Base-by-base conservation (phyloP, 2,888 invertebrate species). In the Ferdinandea cuprea region DNA sequence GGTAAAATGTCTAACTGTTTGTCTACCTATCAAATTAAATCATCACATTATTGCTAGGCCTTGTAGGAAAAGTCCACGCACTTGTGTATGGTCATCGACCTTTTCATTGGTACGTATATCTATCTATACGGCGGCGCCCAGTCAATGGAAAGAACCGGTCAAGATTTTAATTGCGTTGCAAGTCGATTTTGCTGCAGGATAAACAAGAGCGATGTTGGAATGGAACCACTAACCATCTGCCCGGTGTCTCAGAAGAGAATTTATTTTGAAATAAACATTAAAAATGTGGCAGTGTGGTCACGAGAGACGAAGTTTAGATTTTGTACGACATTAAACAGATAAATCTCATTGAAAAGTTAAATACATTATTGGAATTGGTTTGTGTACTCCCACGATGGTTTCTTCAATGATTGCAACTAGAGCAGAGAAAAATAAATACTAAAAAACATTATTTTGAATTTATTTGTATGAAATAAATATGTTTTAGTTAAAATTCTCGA, bases 231-330 rank as follows among this genome's bases (percentile, higher is more conserved):
- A 15, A 15, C 40, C 40, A 7, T 15, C 15, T 15, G 2, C 13
- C 13, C 7, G 13, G 13, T 40, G 13, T 40, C 40, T 40, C 40
- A 40, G 40, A 13, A 40, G 6, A 40, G 13, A 7, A 40, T 40
- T 40, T 13, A 40, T 40, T 15, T 40, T 13, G 40, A n/a, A 15
- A 40, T 40, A 8, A 40, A 40, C 7, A 15, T 9, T 19, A 19
- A 46, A 46, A 46, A 46, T 46, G 19, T 21, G 9, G 3, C 44
- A 46, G n/a, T 46, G 19, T 19, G n/a, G n/a, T 46, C 44, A 21
- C 19, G 17, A 11, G 21, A n/a, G 44, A 46, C 11, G 2, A 17
- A 21, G 11, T 21, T 21, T 5, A 11, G 11, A 21, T 11, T 11
- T 21, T 19, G 11, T 17, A 21, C 7, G 13, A 15, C 40, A 13